Conservation (phyloP, 1,140 invertebrate species). For the Aleiodes sp. region DNA sequence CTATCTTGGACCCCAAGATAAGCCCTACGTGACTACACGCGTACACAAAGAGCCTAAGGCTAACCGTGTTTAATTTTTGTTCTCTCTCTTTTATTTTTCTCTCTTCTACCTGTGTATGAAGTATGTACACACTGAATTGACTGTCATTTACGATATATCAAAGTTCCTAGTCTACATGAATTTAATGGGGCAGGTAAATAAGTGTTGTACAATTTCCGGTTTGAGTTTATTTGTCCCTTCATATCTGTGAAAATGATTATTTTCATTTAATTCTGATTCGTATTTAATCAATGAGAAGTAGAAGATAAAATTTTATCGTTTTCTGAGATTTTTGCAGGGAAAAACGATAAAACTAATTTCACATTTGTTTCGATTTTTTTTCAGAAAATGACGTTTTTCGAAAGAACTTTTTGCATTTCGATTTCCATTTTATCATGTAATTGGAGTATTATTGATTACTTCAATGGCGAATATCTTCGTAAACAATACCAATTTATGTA, state of each 20-base stretch:
- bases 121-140: neutral
- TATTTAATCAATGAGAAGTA: neutral
- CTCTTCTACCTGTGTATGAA: too few relatives aligned
- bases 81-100: neutral
- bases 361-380: too few relatives aligned
- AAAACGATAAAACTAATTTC: too few relatives aligned
- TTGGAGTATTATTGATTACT: too few relatives aligned
- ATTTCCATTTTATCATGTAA: too few relatives aligned
- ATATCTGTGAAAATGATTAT: neutral
- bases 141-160: neutral
- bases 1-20: neutral
- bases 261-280: neutral
- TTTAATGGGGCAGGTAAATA: slow-evolving; percentile 5
- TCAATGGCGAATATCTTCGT: too few relatives aligned
- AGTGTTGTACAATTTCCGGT: slow-evolving; percentile 7
- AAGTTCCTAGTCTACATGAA: neutral
- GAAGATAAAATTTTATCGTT: too few relatives aligned
- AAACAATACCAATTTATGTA: too few relatives aligned
- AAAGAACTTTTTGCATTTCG: too few relatives aligned
- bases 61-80: neutral
- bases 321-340: too few relatives aligned
- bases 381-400: too few relatives aligned
- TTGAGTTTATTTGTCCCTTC: neutral
- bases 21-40: neutral
- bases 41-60: neutral